Conservation (phyloP, 2,888 invertebrate genomes). For the Elaeidobius kamerunicus region DNA sequence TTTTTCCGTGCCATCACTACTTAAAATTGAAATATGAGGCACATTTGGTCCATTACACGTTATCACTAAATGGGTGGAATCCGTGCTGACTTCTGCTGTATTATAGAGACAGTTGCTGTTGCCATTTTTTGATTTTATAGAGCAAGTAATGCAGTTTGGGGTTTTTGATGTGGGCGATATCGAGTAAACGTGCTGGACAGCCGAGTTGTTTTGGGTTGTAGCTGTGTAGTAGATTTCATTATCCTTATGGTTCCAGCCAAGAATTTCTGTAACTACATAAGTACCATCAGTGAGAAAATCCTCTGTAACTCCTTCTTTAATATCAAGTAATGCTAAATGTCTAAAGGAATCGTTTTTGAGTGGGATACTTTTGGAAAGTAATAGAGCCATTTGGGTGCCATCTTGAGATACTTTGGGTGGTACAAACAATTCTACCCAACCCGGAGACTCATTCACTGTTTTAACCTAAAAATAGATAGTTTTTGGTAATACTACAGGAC, state of each 20-base stretch:
- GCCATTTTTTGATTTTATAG: conserved; percentile 52
- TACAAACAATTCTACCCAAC: conserved; percentile 79
- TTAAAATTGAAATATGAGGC: conserved; percentile 68
- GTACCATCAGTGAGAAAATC: conserved; percentile 59
- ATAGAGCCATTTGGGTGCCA: conserved; percentile 68
- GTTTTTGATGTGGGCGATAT: conserved; percentile 55
- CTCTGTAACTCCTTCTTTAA: conserved; percentile 45
- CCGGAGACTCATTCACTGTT: conserved; percentile 51
- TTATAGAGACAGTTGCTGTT: conserved; percentile 63
- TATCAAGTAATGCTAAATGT: conserved; percentile 60
- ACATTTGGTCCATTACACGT: conserved; percentile 83
- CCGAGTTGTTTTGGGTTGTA: conserved; percentile 70
- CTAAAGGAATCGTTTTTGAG: conserved; percentile 61
- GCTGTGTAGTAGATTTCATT: conserved; percentile 81
- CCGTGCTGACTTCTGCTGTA: conserved; percentile 64
- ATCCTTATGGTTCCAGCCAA: conserved; percentile 64
- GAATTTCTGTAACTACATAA: conserved; percentile 69
- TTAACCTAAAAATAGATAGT: conserved; percentile 49
- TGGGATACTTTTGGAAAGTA: conserved; percentile 62
- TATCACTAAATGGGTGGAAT: conserved; percentile 66
- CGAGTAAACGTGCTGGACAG: conserved; percentile 77
- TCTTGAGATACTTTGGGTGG: conserved; percentile 66
- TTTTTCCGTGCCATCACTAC: conserved; percentile 48
- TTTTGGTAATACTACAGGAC: too few species aligned
- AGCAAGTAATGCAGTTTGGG: conserved; percentile 75